Evolutionary conservation across 2,888 invertebrate genomes (phyloP).

Genomic region (Drosophila falleni): DNA sequence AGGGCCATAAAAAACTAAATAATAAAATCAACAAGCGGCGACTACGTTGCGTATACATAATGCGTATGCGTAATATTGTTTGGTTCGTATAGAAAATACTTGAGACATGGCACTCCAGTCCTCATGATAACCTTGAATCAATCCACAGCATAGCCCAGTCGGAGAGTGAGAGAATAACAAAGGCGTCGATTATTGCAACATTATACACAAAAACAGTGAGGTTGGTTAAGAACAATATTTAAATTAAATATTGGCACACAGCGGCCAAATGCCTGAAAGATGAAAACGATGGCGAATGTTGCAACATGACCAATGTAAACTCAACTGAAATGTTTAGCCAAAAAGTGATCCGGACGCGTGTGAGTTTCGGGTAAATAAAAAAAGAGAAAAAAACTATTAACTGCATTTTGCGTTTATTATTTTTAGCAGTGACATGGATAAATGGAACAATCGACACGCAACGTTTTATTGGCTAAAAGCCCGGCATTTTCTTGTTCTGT

Average conservation of each 20-base stretch:
- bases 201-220: slow-evolving; percentile 54
- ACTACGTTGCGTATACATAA: slow-evolving; percentile 65
- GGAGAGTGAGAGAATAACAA: slow-evolving; percentile 23
- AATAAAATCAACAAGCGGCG: slow-evolving; percentile 38
- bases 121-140: slow-evolving; percentile 67
- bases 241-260: slow-evolving; percentile 79
- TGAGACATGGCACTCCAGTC: slow-evolving; percentile 54
- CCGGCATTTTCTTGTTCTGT: slow-evolving; percentile 16
- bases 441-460: slow-evolving; percentile 47
- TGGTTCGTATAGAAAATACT: slow-evolving; percentile 46
- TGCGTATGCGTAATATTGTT: slow-evolving; percentile 22
- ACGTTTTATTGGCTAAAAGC: slow-evolving; percentile 39
- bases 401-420: slow-evolving; percentile 67
- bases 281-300: slow-evolving; percentile 53
- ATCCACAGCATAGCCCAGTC: slow-evolving; percentile 38
- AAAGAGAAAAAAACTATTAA: slow-evolving; percentile 53
- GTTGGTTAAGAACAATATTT: slow-evolving; percentile 80
- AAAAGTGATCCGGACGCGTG: slow-evolving; percentile 40
- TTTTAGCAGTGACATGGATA: slow-evolving; percentile 71
- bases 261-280: slow-evolving; percentile 29
- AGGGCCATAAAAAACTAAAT: slow-evolving; percentile 48
- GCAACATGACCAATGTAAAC: slow-evolving; percentile 59
- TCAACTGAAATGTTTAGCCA: slow-evolving; percentile 47
- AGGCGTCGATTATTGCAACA: slow-evolving; percentile 64
- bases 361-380: slow-evolving; percentile 49